Evolutionary conservation across 2,888 invertebrate genomes (phyloP).

Genomic region (Stenichneumon culpator): DNA sequence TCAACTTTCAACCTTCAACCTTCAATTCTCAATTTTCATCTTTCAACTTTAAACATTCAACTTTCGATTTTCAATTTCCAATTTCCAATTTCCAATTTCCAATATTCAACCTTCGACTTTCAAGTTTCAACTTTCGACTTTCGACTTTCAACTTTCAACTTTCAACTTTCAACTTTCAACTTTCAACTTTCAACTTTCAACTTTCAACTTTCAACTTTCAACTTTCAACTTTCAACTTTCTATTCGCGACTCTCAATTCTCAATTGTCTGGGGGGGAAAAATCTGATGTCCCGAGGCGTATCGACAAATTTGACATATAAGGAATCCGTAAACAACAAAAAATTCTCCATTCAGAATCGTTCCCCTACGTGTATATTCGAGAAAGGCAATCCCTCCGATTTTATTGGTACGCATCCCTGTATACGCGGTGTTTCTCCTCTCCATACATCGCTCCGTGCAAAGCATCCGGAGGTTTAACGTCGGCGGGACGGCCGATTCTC

Average conservation of each 20-base stretch:
- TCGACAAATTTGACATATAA: background rate
- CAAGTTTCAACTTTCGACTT: background rate
- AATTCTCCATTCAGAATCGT: background rate
- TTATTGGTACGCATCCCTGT: constrained; percentile 46
- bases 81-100: too few relatives aligned
- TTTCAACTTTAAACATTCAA: too few relatives aligned
- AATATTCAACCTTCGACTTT: too few relatives aligned
- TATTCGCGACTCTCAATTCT: background rate
- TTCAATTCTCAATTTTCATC: too few relatives aligned
- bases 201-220: too few relatives aligned
- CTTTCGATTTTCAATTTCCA: too few relatives aligned
- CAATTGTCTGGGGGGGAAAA: background rate
- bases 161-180: too few relatives aligned
- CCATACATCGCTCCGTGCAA: constrained; percentile 17
- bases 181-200: too few relatives aligned
- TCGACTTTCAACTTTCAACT: too few relatives aligned
- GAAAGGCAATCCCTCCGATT: constrained; percentile 34
- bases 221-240: too few relatives aligned
- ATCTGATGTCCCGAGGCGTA: background rate
- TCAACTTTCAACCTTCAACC: background rate
- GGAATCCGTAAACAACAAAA: background rate
- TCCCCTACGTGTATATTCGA: constrained; percentile 9
- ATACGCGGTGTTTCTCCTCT: background rate
- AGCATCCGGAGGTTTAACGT: constrained; percentile 43
- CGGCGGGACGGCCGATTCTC: constrained; percentile 10